Evolutionary conservation across 1,140 invertebrate species (phyloP), one percentile per base, ranked within the genome.

Genomic region (Thaumetopoea pityocampa): DNA sequence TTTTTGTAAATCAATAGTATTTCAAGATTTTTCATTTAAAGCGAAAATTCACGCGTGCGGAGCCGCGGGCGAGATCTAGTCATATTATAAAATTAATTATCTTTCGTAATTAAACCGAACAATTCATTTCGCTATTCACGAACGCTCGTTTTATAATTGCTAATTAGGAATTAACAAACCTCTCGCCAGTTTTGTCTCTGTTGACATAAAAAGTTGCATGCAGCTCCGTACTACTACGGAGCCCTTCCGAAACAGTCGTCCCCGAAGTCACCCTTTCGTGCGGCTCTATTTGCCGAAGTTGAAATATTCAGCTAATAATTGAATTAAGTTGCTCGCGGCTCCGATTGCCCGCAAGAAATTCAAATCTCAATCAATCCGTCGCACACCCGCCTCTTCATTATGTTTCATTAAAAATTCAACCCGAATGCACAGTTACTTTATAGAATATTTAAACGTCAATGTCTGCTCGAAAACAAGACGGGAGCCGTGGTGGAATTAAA

Each of bases 331-430:
- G 49, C 53, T 56, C 52, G 54, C 32, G 37, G 43, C 45, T 67
- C 53, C 62, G 66, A 68, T 65, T 70, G 63, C 51, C 56, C 59
- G 57, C 62, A 62, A 72, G 69, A 67, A 66, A 77, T 77, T 77
- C 61, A 77, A 82, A 82, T 70, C 61, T 56, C 68, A 77, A 81
- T 77, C 70, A 79, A 72, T 73, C 55, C 27, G 44, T 32, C 33
- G 55, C 44, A 50, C 51, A 52, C 51, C 51, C 56, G 58, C 47
- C 56, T 41, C 55, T 71, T 64, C 41, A 51, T 62, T 64, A 67
- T 46, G 51, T 63, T 73, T 63, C 65, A 77, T 80, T 68, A 73
- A 82, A 73, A 78, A 77, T 76, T 76, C 72, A 70, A 66, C 54
- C 48, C 29, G 57, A 63, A 61, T 46, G 49, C 61, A 57, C 57